Evolutionary conservation across 2,113 vertebrate species (phyloP), one percentile per base, ranked within the genome.

Genomic region (Crocuta crocuta): DNA sequence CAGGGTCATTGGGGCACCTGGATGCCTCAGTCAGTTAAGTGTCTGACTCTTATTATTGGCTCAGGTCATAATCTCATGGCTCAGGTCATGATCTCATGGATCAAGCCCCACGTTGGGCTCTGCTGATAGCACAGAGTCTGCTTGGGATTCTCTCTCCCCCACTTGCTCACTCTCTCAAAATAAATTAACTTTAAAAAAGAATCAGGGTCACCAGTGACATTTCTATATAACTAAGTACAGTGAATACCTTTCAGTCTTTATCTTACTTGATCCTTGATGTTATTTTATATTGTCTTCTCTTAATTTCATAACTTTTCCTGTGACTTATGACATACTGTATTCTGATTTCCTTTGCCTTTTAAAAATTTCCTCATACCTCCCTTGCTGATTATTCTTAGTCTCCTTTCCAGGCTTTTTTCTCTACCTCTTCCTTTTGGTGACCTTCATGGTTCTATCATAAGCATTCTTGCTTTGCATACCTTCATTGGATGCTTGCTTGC

Each of bases 301-400:
- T 93, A 78, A 84, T 95, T 53, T 66, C 39, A 28, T 63, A 45
- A 74, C 16, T 90, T 87, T 65, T 89, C n/a, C 68, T 94, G 28
- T 95, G 85, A 13, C 79, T 94, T 81, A 31, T 92, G 39, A 84
- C 53, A 61, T 13, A 70, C 15, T 19, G 17, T 39, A 61, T 89
- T 95, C 63, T 91, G 33, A 65, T 58, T 79, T 55, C 16, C 35
- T 16, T 43, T 61, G 23, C 15, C 50, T 53, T 84, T 58, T 61
- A 31, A 45, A 33, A 58, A 71, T 33, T 74, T 89, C 9, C 15
- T 61, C 19, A 61, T 55, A 48, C 35, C 61, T 61, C 12, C 17
- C 5, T 87, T 61, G 74, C 16, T 73, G n/a, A 73, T 74, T 83
- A 1, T 80, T 80, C 21, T 88, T 10, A 16, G 19, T 81, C 11